phyloP scores from a whole-genome alignment of 2,797 vertebrate species.

The Sandelia bainsii region DNA sequence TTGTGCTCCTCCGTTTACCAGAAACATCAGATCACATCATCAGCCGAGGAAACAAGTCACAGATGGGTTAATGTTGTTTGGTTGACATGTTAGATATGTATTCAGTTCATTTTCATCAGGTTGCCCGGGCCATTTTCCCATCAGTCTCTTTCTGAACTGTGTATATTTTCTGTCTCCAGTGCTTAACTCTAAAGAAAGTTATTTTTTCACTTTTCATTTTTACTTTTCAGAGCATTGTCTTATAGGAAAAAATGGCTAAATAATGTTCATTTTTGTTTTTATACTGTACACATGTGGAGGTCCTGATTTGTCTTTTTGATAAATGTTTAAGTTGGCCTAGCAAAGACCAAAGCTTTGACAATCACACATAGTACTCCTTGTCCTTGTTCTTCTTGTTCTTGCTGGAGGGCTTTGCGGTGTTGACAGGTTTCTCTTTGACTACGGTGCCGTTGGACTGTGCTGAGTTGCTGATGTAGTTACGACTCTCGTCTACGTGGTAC shows the following conservation, averaged over 20 bases:
- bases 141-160: constrained; percentile 56
- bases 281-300: constrained; percentile 89
- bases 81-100: constrained; percentile 73
- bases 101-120: constrained; percentile 86
- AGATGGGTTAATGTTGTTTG: constrained; percentile 75
- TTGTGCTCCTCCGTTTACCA: constrained; percentile 67
- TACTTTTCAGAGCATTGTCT: constrained; percentile 63
- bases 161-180: constrained; percentile 71
- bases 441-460: constrained; percentile 97
- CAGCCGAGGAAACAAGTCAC: constrained; percentile 74
- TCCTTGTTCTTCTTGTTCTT: constrained; percentile 99
- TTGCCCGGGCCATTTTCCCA: constrained; percentile 78
- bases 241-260: constrained; percentile 92
- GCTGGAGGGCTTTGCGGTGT: constrained; percentile 91
- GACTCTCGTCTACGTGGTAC: constrained; percentile 97
- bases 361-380: constrained; percentile 99
- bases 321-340: constrained; percentile 72
- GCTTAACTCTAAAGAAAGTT: constrained; percentile 89
- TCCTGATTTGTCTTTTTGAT: constrained; percentile 77
- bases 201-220: constrained; percentile 73
- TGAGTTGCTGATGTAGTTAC: constrained; percentile 99
- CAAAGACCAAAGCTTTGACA: constrained; percentile 67
- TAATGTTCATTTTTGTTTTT: constrained; percentile 86
- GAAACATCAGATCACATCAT: constrained; percentile 85
- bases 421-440: constrained; percentile 95